A percentile compares a stretch with the other conserved stretches of the same genome.
phyloP scores from a whole-genome alignment of 1,140 invertebrate genomes.

The Lanistes nyassanus region DNA sequence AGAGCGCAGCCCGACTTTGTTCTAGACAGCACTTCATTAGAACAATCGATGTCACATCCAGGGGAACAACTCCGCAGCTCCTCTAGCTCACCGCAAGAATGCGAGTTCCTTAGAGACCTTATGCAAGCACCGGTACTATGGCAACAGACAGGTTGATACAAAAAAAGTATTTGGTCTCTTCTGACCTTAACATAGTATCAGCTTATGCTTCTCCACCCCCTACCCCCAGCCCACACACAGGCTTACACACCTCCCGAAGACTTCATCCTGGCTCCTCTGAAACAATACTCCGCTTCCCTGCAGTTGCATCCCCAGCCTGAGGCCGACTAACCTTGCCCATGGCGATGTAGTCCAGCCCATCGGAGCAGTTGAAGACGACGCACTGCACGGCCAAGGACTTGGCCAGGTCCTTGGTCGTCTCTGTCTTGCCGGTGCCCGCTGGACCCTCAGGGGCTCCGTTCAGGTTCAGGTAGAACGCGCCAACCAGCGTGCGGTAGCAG shows the following conservation, averaged over 20 bases:
- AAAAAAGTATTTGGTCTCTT: too few species aligned
- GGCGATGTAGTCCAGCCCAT: conserved; percentile 68
- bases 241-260: too few species aligned
- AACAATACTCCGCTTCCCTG: too few species aligned
- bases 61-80: neutral
- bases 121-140: too few species aligned
- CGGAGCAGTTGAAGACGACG: conserved; percentile 69
- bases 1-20: neutral
- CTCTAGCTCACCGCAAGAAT: too few species aligned
- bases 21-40: neutral
- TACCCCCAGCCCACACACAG: too few species aligned
- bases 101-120: too few species aligned
- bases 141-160: too few species aligned
- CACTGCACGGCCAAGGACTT: conserved; percentile 69
- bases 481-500: conserved; percentile 58
- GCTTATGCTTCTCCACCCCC: too few species aligned
- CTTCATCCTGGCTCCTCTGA: too few species aligned
- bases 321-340: conserved; percentile 67
- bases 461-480: conserved; percentile 67
- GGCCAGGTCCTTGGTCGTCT: conserved; percentile 68
- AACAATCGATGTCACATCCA: neutral
- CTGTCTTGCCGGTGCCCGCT: conserved; percentile 68
- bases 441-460: conserved; percentile 68
- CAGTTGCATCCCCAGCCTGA: too few species aligned
- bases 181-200: too few species aligned